Conservation (phyloP, 2,888 invertebrate genomes). For the Cheilosia vernalis region DNA sequence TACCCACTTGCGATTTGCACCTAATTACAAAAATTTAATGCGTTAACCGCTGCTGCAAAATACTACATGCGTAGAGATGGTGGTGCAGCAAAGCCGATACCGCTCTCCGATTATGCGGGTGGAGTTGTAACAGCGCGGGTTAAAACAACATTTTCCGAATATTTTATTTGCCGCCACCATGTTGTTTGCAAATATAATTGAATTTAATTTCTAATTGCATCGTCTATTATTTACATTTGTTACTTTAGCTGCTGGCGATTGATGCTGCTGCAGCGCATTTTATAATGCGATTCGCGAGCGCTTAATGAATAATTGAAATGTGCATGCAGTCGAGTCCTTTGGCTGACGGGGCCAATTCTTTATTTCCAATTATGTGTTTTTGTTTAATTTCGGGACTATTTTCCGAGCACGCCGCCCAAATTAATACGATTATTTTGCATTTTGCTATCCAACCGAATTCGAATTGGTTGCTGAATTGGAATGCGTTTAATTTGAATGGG, state of each 20-base stretch:
- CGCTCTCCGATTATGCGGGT: too few species aligned
- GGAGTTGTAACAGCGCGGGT: too few species aligned
- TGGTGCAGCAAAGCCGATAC: not conserved
- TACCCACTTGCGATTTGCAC: constrained; percentile 12
- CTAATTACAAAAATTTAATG: constrained; percentile 52
- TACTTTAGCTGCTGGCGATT: not conserved
- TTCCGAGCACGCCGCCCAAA: not conserved
- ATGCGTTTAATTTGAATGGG: not conserved
- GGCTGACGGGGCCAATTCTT: not conserved
- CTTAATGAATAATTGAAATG: constrained; percentile 24
- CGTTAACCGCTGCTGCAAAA: constrained; percentile 21
- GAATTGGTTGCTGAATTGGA: constrained; percentile 2
- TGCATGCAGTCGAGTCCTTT: not conserved
- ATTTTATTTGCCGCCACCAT: constrained; percentile 3
- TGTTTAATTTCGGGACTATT: constrained; percentile 40
- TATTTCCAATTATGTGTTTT: not conserved
- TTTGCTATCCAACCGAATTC: not conserved
- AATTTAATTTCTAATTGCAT: constrained; percentile 56
- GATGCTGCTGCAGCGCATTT: not conserved
- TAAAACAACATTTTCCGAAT: not conserved
- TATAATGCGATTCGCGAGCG: not conserved
- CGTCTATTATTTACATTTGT: constrained; percentile 35
- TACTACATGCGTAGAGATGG: not conserved
- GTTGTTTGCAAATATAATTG: constrained; percentile 24
- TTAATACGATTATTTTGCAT: constrained; percentile 20